A percentile compares a stretch with the other conserved stretches of the same genome.
These are phyloP conservation scores for Globodera ellingtonae DNA, from an alignment of 1,140 invertebrate species.

Conservation along the genomic window DNA sequence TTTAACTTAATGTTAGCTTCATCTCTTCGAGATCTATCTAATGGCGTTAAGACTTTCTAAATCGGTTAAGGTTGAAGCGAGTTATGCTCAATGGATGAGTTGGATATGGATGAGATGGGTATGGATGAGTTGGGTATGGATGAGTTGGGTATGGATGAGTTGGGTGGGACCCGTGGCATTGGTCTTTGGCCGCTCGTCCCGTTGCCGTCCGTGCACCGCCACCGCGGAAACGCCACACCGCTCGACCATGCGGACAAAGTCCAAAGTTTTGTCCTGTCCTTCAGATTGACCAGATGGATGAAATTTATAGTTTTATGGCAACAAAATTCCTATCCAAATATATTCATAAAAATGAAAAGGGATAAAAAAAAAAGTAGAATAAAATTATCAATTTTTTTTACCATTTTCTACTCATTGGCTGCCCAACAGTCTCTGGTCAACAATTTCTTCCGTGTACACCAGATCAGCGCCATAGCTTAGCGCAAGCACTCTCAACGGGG, in stretches of 20 bases:
- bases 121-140: too few species aligned
- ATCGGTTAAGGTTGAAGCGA: too few species aligned
- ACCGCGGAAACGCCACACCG: constrained; percentile 85
- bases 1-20: too few species aligned
- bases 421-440: constrained; percentile 87
- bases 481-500: constrained; percentile 78
- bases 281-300: too few species aligned
- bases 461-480: constrained; percentile 95
- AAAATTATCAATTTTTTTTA: constrained; percentile 66
- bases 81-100: too few species aligned
- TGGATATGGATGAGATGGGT: too few species aligned
- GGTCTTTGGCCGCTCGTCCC: constrained; percentile 83
- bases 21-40: too few species aligned
- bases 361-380: too few species aligned
- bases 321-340: neutral
- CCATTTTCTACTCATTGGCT: constrained; percentile 81
- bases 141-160: too few species aligned
- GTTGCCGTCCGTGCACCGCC: constrained; percentile 87
- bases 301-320: neutral
- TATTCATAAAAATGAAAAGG: neutral
- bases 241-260: constrained; percentile 78
- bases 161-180: too few species aligned
- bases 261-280: constrained; percentile 74
- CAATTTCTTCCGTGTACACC: constrained; percentile 94
- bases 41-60: too few species aligned